phyloP scores from a whole-genome alignment of 2,113 vertebrate genomes.

The Sprattus sprattus region DNA sequence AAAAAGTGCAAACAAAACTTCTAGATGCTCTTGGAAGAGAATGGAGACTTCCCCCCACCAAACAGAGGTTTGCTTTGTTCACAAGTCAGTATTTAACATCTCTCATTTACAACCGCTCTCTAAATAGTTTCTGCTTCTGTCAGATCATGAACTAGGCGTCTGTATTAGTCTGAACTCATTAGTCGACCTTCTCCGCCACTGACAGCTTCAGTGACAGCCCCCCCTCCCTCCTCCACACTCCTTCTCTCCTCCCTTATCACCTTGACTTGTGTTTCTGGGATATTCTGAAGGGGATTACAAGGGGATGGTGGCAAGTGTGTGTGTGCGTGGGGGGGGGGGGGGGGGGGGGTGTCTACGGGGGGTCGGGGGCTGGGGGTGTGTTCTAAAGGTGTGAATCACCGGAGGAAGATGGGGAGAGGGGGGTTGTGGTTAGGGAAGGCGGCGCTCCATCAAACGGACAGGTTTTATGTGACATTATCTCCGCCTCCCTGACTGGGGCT shows the following conservation, averaged over 20 bases:
- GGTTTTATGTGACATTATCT: constrained; percentile 58
- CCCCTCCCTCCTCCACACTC: background rate
- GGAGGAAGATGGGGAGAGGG: background rate
- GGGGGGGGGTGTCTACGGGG: background rate
- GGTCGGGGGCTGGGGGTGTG: too few relatives aligned
- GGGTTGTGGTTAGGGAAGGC: background rate
- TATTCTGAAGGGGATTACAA: constrained; percentile 2
- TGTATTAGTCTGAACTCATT: background rate
- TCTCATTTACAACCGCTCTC: background rate
- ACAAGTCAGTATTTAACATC: background rate
- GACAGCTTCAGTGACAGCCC: background rate
- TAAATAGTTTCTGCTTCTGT: background rate
- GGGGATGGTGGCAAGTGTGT: background rate
- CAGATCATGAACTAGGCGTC: constrained; percentile 4
- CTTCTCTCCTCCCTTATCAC: background rate
- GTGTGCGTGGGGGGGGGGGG: background rate
- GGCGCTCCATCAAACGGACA: constrained; percentile 41
- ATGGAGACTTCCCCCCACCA: background rate
- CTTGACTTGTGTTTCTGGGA: constrained; percentile 2
- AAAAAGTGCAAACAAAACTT: background rate
- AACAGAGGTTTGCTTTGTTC: background rate
- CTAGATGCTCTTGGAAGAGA: background rate
- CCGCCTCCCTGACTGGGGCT: constrained; percentile 52
- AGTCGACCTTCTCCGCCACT: background rate
- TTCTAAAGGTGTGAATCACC: too few relatives aligned